Base-by-base conservation (phyloP, 2,797 vertebrate genomes). In the Lacerta bilineata region DNA sequence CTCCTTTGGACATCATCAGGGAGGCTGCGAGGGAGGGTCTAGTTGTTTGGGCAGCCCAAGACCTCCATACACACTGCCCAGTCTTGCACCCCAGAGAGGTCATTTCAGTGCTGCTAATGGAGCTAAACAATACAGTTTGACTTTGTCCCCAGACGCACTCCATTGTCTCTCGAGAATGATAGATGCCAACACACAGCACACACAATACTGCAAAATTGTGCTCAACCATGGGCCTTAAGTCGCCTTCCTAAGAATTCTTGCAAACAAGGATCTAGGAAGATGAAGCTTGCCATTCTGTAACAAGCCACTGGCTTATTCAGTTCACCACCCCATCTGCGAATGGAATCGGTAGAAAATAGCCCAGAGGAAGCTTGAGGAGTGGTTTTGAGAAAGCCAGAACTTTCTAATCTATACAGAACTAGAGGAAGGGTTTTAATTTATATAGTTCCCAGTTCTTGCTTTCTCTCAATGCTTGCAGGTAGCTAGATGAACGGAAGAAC, bases 231-330 rank as follows among this genome's bases (percentile, higher is more conserved):
- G 27, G 46, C 4, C 29, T 80, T 36, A 20, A 80, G 61, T 64
- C 36, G 1, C 55, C n/a, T 10, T 79, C 46, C 4, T 79, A 55
- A 33, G 50, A 39, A 59, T 59, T 33, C 1, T 74, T 74, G n/a
- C 5, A 55, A n/a, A 29, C 13, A 68, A 39, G n/a, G 2, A 79
- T 82, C n/a, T 50, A n/a, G 33, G 11, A 78, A 88, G 5, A 90
- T 72, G 79, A 86, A 61, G 23, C 88, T 86, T 11, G 8, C 46
- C 77, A 71, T 18, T 25, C 25, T 86, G n/a, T 29, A 78, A 78
- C 18, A 71, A 64, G 3, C 0, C 7, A 18, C 2, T 59, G 8
- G 4, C 43, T 25, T 50, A 15, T 61, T 46, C 20, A 80, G 23
- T 71, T 33, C 18, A 85, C 17, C 89, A 86, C 71, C 46, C 68